phyloP scores from a whole-genome alignment of 2,113 vertebrate species.

The Lamprotornis superbus region DNA sequence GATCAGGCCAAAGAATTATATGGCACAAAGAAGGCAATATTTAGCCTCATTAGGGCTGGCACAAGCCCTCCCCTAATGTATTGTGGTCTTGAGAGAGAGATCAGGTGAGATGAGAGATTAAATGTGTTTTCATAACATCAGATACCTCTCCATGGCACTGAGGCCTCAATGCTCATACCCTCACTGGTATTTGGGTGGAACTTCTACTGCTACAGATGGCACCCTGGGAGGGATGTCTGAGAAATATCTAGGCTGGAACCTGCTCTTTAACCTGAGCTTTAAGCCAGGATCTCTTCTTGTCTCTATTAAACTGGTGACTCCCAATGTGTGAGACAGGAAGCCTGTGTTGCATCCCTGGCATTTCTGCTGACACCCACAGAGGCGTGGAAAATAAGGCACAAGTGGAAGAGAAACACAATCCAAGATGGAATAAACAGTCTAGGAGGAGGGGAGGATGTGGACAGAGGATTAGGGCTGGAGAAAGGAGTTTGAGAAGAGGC shows the following conservation, averaged over 20 bases:
- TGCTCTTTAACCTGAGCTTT: neutral
- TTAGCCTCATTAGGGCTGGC: neutral
- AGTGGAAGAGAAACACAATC: neutral
- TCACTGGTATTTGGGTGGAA: neutral
- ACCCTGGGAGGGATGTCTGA: neutral
- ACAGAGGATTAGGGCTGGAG: neutral
- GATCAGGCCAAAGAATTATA: neutral
- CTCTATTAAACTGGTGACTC: neutral
- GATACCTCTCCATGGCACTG: neutral
- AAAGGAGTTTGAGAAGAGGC: neutral
- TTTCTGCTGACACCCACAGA: neutral
- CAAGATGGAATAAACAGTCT: neutral
- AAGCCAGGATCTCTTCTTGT: neutral
- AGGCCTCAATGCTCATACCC: neutral
- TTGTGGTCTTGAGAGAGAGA: neutral
- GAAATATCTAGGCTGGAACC: neutral
- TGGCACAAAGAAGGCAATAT: neutral
- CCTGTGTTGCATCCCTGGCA: neutral
- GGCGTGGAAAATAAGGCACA: neutral
- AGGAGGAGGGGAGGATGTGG: neutral
- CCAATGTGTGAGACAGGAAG: neutral
- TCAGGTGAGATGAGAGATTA: neutral
- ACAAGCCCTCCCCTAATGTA: neutral
- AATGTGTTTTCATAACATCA: neutral
- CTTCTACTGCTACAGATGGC: fast-evolving